Percentiles rank a stretch among this genome's conserved stretches.
Conservation (phyloP, 2,888 invertebrate genomes). For the Sinotaia quadrata region DNA sequence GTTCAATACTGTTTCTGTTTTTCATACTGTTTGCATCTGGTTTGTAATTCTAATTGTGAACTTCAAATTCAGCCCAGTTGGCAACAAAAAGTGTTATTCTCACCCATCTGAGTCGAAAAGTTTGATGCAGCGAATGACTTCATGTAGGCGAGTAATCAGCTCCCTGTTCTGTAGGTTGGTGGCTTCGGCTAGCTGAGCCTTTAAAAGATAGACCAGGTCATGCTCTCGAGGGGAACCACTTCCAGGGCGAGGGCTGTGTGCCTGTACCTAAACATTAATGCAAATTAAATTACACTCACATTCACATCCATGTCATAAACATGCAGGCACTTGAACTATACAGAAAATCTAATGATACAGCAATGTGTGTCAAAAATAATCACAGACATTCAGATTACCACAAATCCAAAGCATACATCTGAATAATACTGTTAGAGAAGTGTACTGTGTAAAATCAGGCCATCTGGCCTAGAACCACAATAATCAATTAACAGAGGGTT, state of each 20-base stretch:
- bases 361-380: conserved; percentile 19
- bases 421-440: no score
- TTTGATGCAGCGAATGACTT: conserved; percentile 85
- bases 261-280: conserved; percentile 32
- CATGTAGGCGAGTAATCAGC: conserved; percentile 85
- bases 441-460: no score
- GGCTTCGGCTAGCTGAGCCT: conserved; percentile 83
- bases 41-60: no score
- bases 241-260: conserved; percentile 46
- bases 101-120: conserved; percentile 80
- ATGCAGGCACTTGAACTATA: no score
- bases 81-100: no score
- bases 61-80: no score
- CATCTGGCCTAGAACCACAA: no score
- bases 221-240: conserved; percentile 43
- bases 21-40: no score
- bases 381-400: no score
- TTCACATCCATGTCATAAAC: not conserved
- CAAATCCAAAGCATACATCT: no score
- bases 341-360: not conserved
- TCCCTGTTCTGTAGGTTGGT: conserved; percentile 85
- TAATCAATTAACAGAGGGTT: no score
- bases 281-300: conserved; percentile 17
- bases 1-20: no score
- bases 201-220: conserved; percentile 68